phyloP scores from a whole-genome alignment of 2,113 vertebrate species.

The Cepphus grylle region DNA sequence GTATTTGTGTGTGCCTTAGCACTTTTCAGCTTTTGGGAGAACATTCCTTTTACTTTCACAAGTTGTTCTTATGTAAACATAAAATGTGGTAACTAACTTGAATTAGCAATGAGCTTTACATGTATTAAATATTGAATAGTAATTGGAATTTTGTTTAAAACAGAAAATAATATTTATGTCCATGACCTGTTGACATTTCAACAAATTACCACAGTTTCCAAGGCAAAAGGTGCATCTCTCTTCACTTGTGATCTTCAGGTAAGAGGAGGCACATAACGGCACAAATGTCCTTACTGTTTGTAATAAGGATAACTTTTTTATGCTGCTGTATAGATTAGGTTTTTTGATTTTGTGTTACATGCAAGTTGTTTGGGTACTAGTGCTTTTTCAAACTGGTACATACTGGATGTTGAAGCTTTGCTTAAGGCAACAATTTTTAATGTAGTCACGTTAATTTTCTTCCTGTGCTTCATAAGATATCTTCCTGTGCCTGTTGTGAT shows the following conservation, averaged over 20 bases:
- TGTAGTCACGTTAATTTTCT: neutral
- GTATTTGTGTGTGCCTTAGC: neutral
- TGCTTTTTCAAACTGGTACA: neutral
- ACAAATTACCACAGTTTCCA: slow-evolving; percentile 93
- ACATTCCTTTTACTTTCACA: neutral
- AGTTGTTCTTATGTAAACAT: neutral
- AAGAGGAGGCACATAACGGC: neutral
- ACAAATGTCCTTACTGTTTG: neutral
- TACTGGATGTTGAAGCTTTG: neutral
- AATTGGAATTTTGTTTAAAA: slow-evolving; percentile 39
- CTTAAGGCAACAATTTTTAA: neutral
- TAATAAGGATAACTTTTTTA: neutral
- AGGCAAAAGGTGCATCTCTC: slow-evolving; percentile 92
- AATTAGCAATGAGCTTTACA: neutral
- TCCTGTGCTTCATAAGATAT: neutral
- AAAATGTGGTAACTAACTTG: neutral
- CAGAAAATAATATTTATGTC: slow-evolving; percentile 98
- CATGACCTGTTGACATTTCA: slow-evolving; percentile 98
- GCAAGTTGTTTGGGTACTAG: neutral
- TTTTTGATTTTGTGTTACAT: neutral
- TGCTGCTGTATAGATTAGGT: neutral
- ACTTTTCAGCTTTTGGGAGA: neutral
- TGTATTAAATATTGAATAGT: neutral
- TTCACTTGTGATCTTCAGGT: slow-evolving; percentile 96
- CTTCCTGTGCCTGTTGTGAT: neutral